These are phyloP conservation scores for Fopius arisanus DNA, from an alignment of 1,140 invertebrate genomes.

Conservation along the genomic window DNA sequence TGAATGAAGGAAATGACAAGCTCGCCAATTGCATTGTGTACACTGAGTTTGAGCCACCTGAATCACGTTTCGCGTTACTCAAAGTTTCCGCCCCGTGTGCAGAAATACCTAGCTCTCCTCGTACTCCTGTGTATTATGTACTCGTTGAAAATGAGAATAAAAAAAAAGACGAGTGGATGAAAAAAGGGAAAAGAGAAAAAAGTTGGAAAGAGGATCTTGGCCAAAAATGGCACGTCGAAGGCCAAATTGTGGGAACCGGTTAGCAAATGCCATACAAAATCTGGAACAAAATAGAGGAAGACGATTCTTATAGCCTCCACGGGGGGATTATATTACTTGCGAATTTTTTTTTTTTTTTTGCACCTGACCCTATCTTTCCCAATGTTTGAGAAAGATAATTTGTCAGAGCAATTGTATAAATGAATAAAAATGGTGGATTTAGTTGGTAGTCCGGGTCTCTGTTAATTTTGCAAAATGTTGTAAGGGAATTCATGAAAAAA, in stretches of 20 bases:
- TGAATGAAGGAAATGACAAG: background rate
- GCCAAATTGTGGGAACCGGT: slow-evolving; percentile 12
- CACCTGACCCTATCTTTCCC: background rate
- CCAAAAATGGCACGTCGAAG: background rate
- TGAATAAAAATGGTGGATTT: too few relatives aligned
- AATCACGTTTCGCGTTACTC: slow-evolving; percentile 26
- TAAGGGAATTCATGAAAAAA: too few relatives aligned
- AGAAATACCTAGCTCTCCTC: background rate
- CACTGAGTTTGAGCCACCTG: background rate
- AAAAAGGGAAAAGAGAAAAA: slow-evolving; percentile 1
- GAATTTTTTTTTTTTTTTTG: background rate
- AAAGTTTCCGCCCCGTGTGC: slow-evolving; percentile 13
- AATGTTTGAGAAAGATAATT: too few relatives aligned
- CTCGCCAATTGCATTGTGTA: background rate
- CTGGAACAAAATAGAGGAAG: background rate
- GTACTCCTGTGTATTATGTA: background rate
- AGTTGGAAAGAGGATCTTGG: background rate
- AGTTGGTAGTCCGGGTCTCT: too few relatives aligned
- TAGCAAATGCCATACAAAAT: background rate
- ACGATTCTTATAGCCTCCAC: background rate
- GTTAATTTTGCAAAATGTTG: too few relatives aligned
- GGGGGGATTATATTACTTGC: background rate
- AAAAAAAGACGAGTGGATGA: background rate
- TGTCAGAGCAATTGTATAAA: too few relatives aligned
- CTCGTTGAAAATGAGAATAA: background rate